Percentiles rank a stretch among this genome's conserved stretches.
Evolutionary conservation across 2,888 invertebrate genomes (phyloP).

Genomic region (Lagria hirta): DNA sequence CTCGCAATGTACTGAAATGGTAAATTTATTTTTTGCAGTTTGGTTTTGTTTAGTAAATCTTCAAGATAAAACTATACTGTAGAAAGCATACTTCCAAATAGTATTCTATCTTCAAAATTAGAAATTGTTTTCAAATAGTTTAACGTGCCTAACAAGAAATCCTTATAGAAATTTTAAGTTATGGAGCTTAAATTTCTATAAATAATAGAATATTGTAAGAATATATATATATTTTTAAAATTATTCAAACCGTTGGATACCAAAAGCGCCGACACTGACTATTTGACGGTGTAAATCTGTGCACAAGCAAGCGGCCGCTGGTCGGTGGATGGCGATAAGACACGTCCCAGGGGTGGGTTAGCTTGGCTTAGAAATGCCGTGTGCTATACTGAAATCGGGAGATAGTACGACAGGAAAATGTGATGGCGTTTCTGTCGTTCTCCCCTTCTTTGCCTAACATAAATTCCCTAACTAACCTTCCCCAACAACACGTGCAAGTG

Average conservation of each 20-base stretch:
- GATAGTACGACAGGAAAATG: conserved; percentile 15
- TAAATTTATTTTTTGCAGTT: too few species aligned
- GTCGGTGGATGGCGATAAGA: conserved; percentile 31
- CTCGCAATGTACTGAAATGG: too few species aligned
- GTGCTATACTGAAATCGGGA: conserved; percentile 21
- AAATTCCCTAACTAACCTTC: conserved; percentile 22
- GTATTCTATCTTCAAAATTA: too few species aligned
- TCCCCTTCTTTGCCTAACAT: conserved; percentile 15
- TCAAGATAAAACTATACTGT: too few species aligned
- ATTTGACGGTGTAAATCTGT: conserved; percentile 10
- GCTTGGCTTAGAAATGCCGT: conserved; percentile 24
- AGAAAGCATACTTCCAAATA: too few species aligned
- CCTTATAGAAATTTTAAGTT: too few species aligned
- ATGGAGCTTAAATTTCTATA: too few species aligned
- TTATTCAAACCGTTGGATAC: not conserved
- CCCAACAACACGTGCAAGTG: conserved; percentile 21
- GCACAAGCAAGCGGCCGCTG: conserved; percentile 24
- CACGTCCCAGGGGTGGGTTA: conserved; percentile 31
- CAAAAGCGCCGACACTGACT: conserved; percentile 7
- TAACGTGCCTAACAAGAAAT: too few species aligned
- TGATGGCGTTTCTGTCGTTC: conserved; percentile 5
- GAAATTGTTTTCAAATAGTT: too few species aligned
- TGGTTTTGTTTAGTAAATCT: too few species aligned
- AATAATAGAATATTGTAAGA: too few species aligned
- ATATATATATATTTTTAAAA: too few species aligned